Evolutionary conservation across 2,888 invertebrate genomes (phyloP), one percentile per base, ranked within the genome.

Genomic region (Nymphalis polychloros): DNA sequence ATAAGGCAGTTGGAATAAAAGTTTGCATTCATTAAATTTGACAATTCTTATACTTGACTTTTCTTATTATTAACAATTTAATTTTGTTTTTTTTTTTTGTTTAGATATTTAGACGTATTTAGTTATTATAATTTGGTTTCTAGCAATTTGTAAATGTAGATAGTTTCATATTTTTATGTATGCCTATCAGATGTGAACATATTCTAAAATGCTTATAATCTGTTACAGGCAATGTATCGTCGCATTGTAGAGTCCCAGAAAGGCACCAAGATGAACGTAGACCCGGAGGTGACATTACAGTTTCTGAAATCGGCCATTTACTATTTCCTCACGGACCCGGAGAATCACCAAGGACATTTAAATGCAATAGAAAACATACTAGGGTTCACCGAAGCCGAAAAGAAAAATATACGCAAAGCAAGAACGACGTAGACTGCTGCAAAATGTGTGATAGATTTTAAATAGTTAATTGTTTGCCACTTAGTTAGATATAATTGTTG

Each of bases 221-320:
- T 73, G 72, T 85, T 93, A 17, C 93, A 97, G 97, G 97, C 96
- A 80, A 97, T 97, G 95, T 97, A 97, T 87, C 95, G 96, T 80
- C 96, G 96, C 84, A 94, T 97, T 81, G 93, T 96, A 86, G 96
- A 96, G 86, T 95, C 96, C 74, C 96, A 95, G 87, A 95, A 94
- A 83, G 93, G 92, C 75, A 95, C 90, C 84, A 95, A 95, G 85
- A 94, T 94, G 75, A 94, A 94, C 76, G 95, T 97, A 68, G 97
- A 98, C 90, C 97, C 98, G n/a, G 97, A 97, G 89, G 96, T 98
- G 75, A 97, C 97, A 23, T 92, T 98, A 81, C 97, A 97, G 87
- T 98, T 98, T 91, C 94, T 98, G 73, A 98, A 97, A 89, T 98
- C 98, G 72, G 98, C 98, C 64, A 95, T 98, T 80, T 98, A 97